Evolutionary conservation across 2,888 invertebrate genomes (phyloP), one percentile per base, ranked within the genome.

Genomic region (Macaria liturata): DNA sequence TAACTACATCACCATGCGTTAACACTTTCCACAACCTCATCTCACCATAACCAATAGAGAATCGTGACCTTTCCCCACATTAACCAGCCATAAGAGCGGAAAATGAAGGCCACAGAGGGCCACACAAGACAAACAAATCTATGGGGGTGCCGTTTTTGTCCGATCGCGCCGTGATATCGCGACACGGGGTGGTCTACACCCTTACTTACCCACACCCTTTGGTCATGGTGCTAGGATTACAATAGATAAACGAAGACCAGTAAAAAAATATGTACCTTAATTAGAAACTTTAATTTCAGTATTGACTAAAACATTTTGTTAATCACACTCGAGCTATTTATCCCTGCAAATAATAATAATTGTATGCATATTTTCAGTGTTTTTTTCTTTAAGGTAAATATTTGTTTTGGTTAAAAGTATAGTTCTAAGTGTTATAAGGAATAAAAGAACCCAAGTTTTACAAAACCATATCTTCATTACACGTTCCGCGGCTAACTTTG

Each of bases 41-140:
- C 55, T 53, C 39, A 50, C 39, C 9, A 42, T 62, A 32, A 46
- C 39, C 4, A 45, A 57, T 4, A 4, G 40, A 44, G 47, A 51
- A 53, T 48, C 45, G 37, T 54, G 59, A 65, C 63, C 59, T 68
- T 68, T 52, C 61, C 56, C 52, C 54, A 67, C 64, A 76, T 80
- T 50, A 78, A 76, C 79, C 74, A 75, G 75, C 65, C 64, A 68
- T 70, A 80, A 75, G 64, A 78, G 80, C 84, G 83, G 87, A 74
- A 84, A 88, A 83, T 82, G 74, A 83, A 80, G 87, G 85, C 89
- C 20, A 20, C 20, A 20, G 20, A 20, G 20, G 20, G 20, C 20
- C 86, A 87, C 87, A 87, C 84, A 84, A 81, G 83, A 77, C 78
- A 85, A 86, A 85, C 75, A 82, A 77, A 83, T 84, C 82, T 77